Conservation (phyloP, 53 echinoderm and acorn worm genomes). For the Echinometra lucunter region DNA sequence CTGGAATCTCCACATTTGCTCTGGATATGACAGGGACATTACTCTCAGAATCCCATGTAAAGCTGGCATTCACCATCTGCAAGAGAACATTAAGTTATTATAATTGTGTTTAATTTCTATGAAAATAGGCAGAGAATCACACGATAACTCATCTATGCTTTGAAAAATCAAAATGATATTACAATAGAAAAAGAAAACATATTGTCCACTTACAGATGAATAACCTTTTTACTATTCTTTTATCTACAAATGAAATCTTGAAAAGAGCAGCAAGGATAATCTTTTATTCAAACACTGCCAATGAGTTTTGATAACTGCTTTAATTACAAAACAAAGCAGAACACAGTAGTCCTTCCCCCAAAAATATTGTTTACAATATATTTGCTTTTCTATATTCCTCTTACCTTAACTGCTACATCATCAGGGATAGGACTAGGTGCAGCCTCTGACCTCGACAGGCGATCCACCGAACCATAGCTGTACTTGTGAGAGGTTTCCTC, state of each 20-base stretch:
- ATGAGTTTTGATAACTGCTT: too few species aligned
- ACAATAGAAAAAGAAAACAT: too few species aligned
- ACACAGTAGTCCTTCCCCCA: too few species aligned
- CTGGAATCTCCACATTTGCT: constrained; percentile 80
- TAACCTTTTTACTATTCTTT: too few species aligned
- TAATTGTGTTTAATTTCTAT: not conserved
- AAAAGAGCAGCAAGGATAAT: too few species aligned
- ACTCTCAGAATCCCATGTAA: constrained; percentile 76
- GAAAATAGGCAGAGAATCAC: not conserved
- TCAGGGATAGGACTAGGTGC: constrained; percentile 61
- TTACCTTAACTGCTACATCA: constrained; percentile 73
- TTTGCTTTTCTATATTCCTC: not conserved
- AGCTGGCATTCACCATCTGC: constrained; percentile 70
- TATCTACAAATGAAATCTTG: too few species aligned
- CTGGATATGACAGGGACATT: constrained; percentile 69
- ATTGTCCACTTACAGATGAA: too few species aligned
- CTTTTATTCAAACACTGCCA: too few species aligned
- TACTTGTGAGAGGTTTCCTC: constrained; percentile 22
- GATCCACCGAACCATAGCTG: constrained; percentile 33
- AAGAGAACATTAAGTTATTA: not conserved
- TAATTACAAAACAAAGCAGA: too few species aligned
- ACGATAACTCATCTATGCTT: too few species aligned
- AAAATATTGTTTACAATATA: too few species aligned
- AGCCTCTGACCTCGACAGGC: constrained; percentile 6
- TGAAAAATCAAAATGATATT: too few species aligned